Evolutionary conservation across 2,797 vertebrate genomes (phyloP).

Genomic region (Odontamblyopus rebecca): DNA sequence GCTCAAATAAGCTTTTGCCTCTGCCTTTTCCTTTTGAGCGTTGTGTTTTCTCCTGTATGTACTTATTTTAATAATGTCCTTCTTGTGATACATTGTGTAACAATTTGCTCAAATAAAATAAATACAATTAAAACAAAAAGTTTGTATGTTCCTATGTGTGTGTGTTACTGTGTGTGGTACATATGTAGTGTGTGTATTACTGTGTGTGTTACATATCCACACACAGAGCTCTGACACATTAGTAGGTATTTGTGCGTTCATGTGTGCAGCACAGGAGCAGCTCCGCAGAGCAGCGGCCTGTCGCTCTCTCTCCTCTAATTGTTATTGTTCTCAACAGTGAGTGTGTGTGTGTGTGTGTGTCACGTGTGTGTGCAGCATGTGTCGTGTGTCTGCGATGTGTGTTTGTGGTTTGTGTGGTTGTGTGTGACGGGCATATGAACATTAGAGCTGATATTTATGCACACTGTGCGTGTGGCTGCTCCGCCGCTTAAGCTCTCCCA

Average conservation of each 20-base stretch:
- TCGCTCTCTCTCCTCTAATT: constrained; percentile 44
- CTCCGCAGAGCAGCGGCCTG: not conserved
- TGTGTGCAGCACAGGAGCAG: not conserved
- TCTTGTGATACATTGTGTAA: too few relatives aligned
- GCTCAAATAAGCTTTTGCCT: too few relatives aligned
- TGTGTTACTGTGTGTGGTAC: not conserved
- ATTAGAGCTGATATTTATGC: constrained; percentile 78
- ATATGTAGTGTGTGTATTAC: not conserved
- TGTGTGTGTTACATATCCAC: too few relatives aligned
- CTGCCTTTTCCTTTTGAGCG: too few relatives aligned
- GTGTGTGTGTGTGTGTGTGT: not conserved
- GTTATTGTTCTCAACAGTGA: constrained; percentile 57
- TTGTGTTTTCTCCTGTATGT: too few relatives aligned
- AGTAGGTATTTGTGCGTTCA: not conserved
- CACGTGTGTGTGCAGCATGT: not conserved
- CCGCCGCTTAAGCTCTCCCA: constrained; percentile 77
- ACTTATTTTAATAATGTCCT: too few relatives aligned
- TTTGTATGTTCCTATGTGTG: not conserved
- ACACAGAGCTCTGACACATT: too few relatives aligned
- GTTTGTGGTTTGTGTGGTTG: constrained; percentile 42
- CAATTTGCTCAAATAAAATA: too few relatives aligned
- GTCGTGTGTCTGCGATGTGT: too few relatives aligned
- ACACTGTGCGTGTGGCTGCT: constrained; percentile 71
- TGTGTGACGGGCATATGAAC: constrained; percentile 66
- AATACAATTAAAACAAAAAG: too few relatives aligned